Conservation (phyloP, 2,113 vertebrate genomes). For the Leuciscus idus region DNA sequence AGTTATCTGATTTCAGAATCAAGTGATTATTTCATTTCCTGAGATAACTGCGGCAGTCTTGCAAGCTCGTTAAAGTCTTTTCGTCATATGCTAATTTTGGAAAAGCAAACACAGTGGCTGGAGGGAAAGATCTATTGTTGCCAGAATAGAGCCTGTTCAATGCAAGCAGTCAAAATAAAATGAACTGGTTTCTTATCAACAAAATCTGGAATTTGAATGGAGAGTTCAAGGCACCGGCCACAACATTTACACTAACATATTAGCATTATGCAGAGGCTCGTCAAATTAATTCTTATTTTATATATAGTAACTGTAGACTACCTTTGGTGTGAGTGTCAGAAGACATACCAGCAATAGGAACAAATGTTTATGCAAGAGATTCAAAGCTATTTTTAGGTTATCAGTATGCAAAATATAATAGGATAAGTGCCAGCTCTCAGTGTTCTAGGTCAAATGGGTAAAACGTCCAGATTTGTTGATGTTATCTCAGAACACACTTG, state of each 20-base stretch:
- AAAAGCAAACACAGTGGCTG: conserved; percentile 55
- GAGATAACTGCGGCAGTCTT: conserved; percentile 55
- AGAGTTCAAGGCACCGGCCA: conserved; percentile 44
- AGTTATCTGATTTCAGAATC: conserved; percentile 55
- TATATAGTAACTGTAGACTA: neutral
- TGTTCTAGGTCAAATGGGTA: neutral
- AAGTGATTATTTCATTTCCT: conserved; percentile 62
- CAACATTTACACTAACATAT: conserved; percentile 47
- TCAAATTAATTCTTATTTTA: neutral
- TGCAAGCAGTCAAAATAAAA: conserved; percentile 55
- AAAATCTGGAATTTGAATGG: conserved; percentile 49
- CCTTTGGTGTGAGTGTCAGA: neutral
- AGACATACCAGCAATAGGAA: neutral
- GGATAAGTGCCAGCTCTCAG: conserved; percentile 21
- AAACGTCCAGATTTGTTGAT: conserved; percentile 21
- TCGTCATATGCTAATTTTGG: conserved; percentile 60
- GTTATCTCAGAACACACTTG: conserved; percentile 32
- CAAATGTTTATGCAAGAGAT: conserved; percentile 10
- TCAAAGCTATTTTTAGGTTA: conserved; percentile 27
- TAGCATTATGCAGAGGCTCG: conserved; percentile 5
- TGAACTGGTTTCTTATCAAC: conserved; percentile 55
- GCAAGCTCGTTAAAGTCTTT: conserved; percentile 55
- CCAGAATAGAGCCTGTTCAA: conserved; percentile 55
- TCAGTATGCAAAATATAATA: conserved; percentile 6
- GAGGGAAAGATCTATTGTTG: conserved; percentile 54